A percentile compares a stretch with the other conserved stretches of the same genome.
Conservation (phyloP, 2,113 vertebrate species). For the Mola mola region DNA sequence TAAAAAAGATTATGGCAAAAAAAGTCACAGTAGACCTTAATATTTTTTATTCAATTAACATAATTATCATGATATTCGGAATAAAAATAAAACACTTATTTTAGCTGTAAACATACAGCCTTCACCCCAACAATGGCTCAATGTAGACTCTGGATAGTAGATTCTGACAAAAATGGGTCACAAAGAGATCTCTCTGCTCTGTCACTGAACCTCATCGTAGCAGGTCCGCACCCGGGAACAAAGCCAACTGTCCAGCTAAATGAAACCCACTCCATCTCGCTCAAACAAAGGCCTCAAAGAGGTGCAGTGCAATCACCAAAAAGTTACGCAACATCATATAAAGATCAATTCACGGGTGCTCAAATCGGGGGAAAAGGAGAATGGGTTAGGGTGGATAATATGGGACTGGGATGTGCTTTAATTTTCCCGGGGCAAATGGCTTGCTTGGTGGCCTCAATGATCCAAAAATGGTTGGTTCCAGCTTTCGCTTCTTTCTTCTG, state of each 20-base stretch:
- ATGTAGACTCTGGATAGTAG: slow-evolving; percentile 34
- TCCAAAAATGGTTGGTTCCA: slow-evolving; percentile 37
- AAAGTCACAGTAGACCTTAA: neutral
- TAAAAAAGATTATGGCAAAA: no score
- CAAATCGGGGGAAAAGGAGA: slow-evolving; percentile 49
- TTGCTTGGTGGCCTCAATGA: slow-evolving; percentile 58
- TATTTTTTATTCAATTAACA: neutral
- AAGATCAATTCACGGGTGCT: slow-evolving; percentile 67
- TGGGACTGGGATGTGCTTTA: slow-evolving; percentile 55
- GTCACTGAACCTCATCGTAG: slow-evolving; percentile 59
- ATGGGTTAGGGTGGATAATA: slow-evolving; percentile 31
- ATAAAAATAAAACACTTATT: slow-evolving; percentile 1
- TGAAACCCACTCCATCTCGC: slow-evolving; percentile 68
- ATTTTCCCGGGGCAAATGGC: slow-evolving; percentile 50
- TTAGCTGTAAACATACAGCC: slow-evolving; percentile 4
- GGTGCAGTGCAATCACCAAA: slow-evolving; percentile 58
- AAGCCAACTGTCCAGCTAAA: slow-evolving; percentile 71
- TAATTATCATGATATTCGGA: slow-evolving; percentile 7
- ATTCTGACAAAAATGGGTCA: slow-evolving; percentile 38
- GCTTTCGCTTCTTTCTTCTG: slow-evolving; percentile 29
- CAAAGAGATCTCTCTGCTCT: slow-evolving; percentile 65
- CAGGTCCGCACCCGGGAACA: slow-evolving; percentile 62
- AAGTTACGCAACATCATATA: slow-evolving; percentile 67
- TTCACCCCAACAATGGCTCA: slow-evolving; percentile 31
- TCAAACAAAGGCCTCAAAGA: slow-evolving; percentile 74